A percentile compares a stretch with the other conserved stretches of the same genome.
phyloP scores from a whole-genome alignment of 2,888 invertebrate genomes.

The Oligia strigilis region DNA sequence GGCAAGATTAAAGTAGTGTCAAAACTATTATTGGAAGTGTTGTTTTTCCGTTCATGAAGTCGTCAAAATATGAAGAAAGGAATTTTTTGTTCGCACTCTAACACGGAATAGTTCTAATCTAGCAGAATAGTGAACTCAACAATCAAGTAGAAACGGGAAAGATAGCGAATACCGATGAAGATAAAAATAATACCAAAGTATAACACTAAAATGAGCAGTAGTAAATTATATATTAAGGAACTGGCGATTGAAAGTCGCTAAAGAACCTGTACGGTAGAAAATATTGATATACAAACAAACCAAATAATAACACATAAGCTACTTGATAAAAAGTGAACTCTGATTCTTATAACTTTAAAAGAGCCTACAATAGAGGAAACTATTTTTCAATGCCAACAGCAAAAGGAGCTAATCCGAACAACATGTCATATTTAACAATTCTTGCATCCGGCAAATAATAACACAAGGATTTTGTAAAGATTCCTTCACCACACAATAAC shows the following conservation, averaged over 20 bases:
- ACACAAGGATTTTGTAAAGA: slow-evolving; percentile 26
- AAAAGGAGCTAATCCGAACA: background rate
- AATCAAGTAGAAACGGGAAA: background rate
- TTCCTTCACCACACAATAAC: slow-evolving; percentile 17
- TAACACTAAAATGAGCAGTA: background rate
- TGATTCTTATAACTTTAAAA: background rate
- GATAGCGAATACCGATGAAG: background rate
- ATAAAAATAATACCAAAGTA: background rate
- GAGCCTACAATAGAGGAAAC: background rate
- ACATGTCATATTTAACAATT: slow-evolving; percentile 21
- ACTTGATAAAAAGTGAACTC: background rate
- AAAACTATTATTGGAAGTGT: slow-evolving; percentile 9
- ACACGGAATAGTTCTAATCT: background rate
- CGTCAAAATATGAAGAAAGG: background rate
- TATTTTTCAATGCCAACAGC: slow-evolving; percentile 1
- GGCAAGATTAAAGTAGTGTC: slow-evolving; percentile 21
- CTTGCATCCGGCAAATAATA: slow-evolving; percentile 7
- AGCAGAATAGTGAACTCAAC: background rate
- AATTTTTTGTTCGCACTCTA: background rate
- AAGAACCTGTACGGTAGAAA: background rate
- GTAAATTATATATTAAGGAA: background rate
- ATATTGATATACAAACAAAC: background rate
- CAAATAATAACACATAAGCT: background rate
- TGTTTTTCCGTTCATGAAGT: slow-evolving; percentile 18
- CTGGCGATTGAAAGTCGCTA: background rate